These are phyloP conservation scores for Rhizomys pruinosus DNA, from an alignment of 2,113 vertebrate species.

Conservation along the genomic window DNA sequence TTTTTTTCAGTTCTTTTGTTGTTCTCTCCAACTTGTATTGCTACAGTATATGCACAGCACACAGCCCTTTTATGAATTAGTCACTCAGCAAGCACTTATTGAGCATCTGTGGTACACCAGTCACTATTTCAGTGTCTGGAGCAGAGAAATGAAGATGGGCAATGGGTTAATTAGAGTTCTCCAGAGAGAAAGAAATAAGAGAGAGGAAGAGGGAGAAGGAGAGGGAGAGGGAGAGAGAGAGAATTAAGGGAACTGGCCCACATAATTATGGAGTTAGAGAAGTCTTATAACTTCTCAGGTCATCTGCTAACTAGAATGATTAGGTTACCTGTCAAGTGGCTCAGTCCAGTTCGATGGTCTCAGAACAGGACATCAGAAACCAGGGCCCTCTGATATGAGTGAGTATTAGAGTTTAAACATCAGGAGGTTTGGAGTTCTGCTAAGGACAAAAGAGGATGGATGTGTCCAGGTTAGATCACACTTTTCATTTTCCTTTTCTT, in stretches of 20 bases:
- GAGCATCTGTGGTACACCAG: background rate
- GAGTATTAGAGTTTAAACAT: background rate
- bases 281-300: background rate
- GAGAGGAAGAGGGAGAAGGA: background rate
- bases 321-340: background rate
- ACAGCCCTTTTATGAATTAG: background rate
- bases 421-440: background rate
- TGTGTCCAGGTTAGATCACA: background rate
- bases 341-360: background rate
- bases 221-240: accelerated
- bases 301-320: background rate
- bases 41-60: conserved; percentile 26
- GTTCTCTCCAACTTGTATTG: no score
- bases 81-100: background rate
- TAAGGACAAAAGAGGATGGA: background rate
- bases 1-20: no score
- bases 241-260: background rate
- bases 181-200: background rate
- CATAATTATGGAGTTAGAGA: background rate
- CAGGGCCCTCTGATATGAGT: background rate
- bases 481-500: background rate
- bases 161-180: background rate
- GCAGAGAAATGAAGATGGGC: background rate
- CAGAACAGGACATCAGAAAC: background rate
- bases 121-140: conserved; percentile 15